These are phyloP conservation scores for Pheosia tremula DNA, from an alignment of 2,888 invertebrate species.

Conservation along the genomic window DNA sequence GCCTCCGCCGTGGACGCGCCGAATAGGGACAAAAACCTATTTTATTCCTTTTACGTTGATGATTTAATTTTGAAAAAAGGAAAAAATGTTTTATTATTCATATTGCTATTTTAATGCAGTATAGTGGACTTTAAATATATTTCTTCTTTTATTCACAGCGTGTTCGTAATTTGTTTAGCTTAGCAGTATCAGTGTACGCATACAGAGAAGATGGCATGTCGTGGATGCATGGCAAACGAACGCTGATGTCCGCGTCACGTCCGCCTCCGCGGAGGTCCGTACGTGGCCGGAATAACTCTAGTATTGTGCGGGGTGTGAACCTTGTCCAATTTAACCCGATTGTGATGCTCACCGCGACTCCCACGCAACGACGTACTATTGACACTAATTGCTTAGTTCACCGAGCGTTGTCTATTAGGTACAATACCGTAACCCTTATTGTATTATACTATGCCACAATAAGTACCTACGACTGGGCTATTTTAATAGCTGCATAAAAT, in stretches of 20 bases:
- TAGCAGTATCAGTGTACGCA: slow-evolving; percentile 31
- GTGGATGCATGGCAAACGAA: slow-evolving; percentile 47
- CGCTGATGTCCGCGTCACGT: slow-evolving; percentile 64
- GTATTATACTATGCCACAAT: background rate
- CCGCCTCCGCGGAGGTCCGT: slow-evolving; percentile 68
- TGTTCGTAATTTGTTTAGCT: slow-evolving; percentile 37
- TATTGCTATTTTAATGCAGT: slow-evolving; percentile 17
- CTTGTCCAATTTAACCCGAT: slow-evolving; percentile 49
- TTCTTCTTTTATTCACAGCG: slow-evolving; percentile 28
- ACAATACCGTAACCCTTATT: background rate
- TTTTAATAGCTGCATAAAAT: too few relatives aligned
- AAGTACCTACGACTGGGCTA: background rate
- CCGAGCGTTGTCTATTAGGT: slow-evolving; percentile 2
- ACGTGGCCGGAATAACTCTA: slow-evolving; percentile 65
- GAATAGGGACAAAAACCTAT: slow-evolving; percentile 21
- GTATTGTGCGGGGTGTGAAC: slow-evolving; percentile 48
- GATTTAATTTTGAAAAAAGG: slow-evolving; percentile 23
- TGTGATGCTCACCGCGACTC: slow-evolving; percentile 33
- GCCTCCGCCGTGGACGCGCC: slow-evolving; percentile 24
- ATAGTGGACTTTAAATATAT: slow-evolving; percentile 23
- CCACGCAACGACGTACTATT: slow-evolving; percentile 24
- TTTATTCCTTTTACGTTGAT: slow-evolving; percentile 12
- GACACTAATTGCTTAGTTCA: slow-evolving; percentile 33
- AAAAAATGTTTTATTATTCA: slow-evolving; percentile 26
- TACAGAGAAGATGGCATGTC: slow-evolving; percentile 36